A percentile compares a stretch with the other conserved stretches of the same genome.
phyloP scores from a whole-genome alignment of 2,113 vertebrate genomes.

The Corvus moneduloides region DNA sequence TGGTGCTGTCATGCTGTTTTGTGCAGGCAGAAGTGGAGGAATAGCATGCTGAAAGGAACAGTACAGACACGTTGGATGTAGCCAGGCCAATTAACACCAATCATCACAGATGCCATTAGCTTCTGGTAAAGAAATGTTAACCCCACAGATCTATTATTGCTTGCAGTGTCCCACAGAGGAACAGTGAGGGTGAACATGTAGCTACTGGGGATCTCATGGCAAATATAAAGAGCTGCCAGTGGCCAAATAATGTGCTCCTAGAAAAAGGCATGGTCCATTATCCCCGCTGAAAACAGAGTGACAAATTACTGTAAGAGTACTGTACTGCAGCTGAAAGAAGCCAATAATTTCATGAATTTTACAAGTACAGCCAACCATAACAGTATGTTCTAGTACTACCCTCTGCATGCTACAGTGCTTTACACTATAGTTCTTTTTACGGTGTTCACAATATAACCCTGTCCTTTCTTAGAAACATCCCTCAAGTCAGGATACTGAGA shows the following conservation, averaged over 20 bases:
- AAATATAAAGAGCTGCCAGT: slow-evolving; percentile 63
- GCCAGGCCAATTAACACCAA: slow-evolving; percentile 9
- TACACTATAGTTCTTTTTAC: slow-evolving; percentile 54
- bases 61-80: background rate
- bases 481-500: slow-evolving; percentile 26
- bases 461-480: slow-evolving; percentile 45
- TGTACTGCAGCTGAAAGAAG: slow-evolving; percentile 64
- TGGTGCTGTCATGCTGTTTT: background rate
- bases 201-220: slow-evolving; percentile 12
- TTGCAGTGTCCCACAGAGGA: background rate
- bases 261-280: slow-evolving; percentile 66
- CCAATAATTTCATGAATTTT: slow-evolving; percentile 70
- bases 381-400: slow-evolving; percentile 65
- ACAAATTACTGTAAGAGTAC: slow-evolving; percentile 68
- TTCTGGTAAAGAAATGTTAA: slow-evolving; percentile 9
- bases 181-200: background rate
- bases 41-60: background rate
- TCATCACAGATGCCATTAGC: background rate
- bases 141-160: background rate
- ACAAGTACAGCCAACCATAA: slow-evolving; percentile 69
- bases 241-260: slow-evolving; percentile 63
- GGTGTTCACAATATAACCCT: slow-evolving; percentile 34
- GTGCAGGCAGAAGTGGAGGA: background rate
- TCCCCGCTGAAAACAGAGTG: slow-evolving; percentile 67
- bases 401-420: slow-evolving; percentile 63